Percentiles rank a stretch among this genome's conserved stretches.
Conservation (phyloP, 2,113 vertebrate genomes). For the Panthera leo region DNA sequence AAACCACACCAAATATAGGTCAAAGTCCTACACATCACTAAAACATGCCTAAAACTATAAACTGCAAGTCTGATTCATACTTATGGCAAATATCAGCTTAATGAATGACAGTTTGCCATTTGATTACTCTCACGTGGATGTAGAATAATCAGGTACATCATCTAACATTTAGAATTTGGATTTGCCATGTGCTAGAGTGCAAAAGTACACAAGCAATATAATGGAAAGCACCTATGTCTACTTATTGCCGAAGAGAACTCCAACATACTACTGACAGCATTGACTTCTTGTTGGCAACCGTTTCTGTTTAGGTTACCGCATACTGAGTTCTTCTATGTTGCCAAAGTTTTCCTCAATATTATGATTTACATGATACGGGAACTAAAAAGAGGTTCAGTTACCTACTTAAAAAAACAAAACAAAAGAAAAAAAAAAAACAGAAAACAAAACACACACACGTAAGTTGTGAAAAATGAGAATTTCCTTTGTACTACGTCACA, state of each 20-base stretch:
- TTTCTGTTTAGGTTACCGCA: constrained; percentile 79
- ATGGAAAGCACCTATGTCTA: constrained; percentile 79
- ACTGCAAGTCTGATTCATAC: constrained; percentile 75
- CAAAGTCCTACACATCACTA: constrained; percentile 72
- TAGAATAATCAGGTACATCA: constrained; percentile 74
- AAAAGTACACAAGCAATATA: constrained; percentile 78
- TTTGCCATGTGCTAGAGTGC: constrained; percentile 79
- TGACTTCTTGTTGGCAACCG: constrained; percentile 75
- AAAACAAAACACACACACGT: not conserved
- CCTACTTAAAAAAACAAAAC: constrained; percentile 76
- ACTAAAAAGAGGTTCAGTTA: constrained; percentile 74
- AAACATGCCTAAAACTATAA: constrained; percentile 76
- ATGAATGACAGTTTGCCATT: constrained; percentile 78
- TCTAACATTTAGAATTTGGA: constrained; percentile 71
- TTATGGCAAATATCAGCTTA: constrained; percentile 79
- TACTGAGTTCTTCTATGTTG: constrained; percentile 77
- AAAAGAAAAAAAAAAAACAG: not conserved
- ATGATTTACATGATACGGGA: constrained; percentile 71
- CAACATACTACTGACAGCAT: constrained; percentile 81
- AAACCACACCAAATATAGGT: constrained; percentile 80
- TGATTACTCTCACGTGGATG: constrained; percentile 62
- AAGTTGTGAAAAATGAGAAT: constrained; percentile 71
- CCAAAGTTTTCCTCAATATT: constrained; percentile 76
- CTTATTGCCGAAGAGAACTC: constrained; percentile 79
- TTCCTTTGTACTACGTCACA: constrained; percentile 83